Percentiles rank a stretch among this genome's conserved stretches.
Evolutionary conservation across 2,113 vertebrate species (phyloP).

Genomic region (Arizona elegans): DNA sequence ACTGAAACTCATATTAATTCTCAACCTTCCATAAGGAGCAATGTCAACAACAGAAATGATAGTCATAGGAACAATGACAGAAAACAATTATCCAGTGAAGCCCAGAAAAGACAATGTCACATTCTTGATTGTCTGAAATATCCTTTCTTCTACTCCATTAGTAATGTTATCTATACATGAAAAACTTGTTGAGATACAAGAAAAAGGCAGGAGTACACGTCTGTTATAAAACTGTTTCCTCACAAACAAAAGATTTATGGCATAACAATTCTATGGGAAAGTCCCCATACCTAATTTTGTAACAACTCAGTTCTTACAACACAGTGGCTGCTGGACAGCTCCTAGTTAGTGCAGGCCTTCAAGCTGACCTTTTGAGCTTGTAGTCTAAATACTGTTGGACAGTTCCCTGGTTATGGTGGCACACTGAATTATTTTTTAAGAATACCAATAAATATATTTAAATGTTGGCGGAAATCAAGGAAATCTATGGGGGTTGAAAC

Average conservation of each 20-base stretch:
- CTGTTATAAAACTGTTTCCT: background rate
- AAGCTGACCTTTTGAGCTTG: background rate
- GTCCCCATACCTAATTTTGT: background rate
- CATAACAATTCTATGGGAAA: background rate
- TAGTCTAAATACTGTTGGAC: background rate
- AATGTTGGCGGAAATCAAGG: background rate
- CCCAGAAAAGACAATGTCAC: background rate
- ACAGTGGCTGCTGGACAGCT: slow-evolving; percentile 3
- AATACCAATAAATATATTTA: background rate
- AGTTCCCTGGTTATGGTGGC: background rate
- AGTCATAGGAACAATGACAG: background rate
- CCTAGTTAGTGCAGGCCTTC: background rate
- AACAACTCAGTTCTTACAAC: background rate
- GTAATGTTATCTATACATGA: background rate
- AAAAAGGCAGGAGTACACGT: background rate
- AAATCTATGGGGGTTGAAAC: background rate
- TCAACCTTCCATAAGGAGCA: background rate
- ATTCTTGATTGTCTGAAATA: background rate
- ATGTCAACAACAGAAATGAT: background rate
- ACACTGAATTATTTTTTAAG: background rate
- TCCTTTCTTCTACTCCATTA: background rate
- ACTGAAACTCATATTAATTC: background rate
- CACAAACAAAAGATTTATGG: background rate
- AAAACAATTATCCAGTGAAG: background rate
- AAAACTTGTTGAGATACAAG: background rate